Evolutionary conservation across 2,888 invertebrate genomes (phyloP), one percentile per base, ranked within the genome.

Genomic region (Epistrophe grossulariae): DNA sequence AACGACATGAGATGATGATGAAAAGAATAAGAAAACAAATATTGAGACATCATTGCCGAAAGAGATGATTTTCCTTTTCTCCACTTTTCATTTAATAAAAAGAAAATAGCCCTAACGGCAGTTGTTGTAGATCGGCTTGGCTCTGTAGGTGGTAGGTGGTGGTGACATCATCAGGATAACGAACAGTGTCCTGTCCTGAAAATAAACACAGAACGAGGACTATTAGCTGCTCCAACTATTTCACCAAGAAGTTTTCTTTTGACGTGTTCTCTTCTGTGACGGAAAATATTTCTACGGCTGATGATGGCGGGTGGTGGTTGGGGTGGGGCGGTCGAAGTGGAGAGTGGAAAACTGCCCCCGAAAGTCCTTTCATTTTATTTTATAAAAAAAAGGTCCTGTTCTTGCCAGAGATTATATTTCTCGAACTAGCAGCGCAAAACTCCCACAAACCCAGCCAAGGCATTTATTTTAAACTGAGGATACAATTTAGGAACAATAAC

Each of bases 51-150:
- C 72, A 78, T 77, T 77, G 84, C 66, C 81, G 66, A 80, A 70
- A 55, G 40, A 80, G 76, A 57, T 80, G 74, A 74, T 85, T 73
- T 45, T 78, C 24, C 11, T 35, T 45, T 43, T 50, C 57, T 84
- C 35, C 55, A 78, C 70, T 82, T 81, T 85, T 78, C 78, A 85
- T 85, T 85, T 82, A 85, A 85, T 82, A 82, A 78, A 85, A 85
- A 73, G 78, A 82, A 85, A 85, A 85, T 78, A 85, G 78, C 70
- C 87, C 68, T 76, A 74, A 78, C 70, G 64, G 84, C 66, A 77
- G 38, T 55, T 55, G 28, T 19, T 24, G 17, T 15, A 55, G 31
- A 15, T 28, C 40, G 2, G 24, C 31, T 43, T 10, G 66, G 72
- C 76, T 82, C 71, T 45, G 28, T 35, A 68, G 78, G 68, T 24